Evolutionary conservation across 2,888 invertebrate species (phyloP).

Genomic region (Patella caerulea): DNA sequence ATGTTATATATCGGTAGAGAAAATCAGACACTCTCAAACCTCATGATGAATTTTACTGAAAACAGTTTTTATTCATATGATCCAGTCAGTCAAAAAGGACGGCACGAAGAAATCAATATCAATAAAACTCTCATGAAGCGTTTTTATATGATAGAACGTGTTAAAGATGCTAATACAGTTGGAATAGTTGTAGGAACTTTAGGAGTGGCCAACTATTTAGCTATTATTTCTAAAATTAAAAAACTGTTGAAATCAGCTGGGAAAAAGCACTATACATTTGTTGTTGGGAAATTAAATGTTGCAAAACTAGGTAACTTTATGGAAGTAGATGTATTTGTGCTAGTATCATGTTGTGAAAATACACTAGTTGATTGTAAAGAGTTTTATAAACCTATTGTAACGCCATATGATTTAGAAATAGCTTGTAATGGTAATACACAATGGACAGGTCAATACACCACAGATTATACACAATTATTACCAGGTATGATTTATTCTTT

Average conservation of each 20-base stretch:
- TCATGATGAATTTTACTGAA: slow-evolving; percentile 72
- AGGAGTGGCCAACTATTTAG: slow-evolving; percentile 81
- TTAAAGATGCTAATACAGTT: slow-evolving; percentile 88
- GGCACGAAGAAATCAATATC: slow-evolving; percentile 56
- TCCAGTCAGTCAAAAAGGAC: slow-evolving; percentile 51
- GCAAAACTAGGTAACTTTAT: slow-evolving; percentile 96
- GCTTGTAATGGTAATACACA: slow-evolving; percentile 75
- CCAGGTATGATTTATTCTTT: slow-evolving; percentile 72
- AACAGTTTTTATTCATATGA: slow-evolving; percentile 70
- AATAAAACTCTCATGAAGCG: slow-evolving; percentile 83
- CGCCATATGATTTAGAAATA: slow-evolving; percentile 91
- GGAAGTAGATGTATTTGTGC: slow-evolving; percentile 90
- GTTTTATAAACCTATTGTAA: slow-evolving; percentile 90
- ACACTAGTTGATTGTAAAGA: slow-evolving; percentile 85
- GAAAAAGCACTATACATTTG: slow-evolving; percentile 91
- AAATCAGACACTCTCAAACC: slow-evolving; percentile 79
- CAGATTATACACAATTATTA: slow-evolving; percentile 83
- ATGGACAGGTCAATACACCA: slow-evolving; percentile 76
- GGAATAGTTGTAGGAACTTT: slow-evolving; percentile 94
- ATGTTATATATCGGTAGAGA: slow-evolving; percentile 80
- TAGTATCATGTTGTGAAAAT: slow-evolving; percentile 93
- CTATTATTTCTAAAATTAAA: slow-evolving; percentile 83
- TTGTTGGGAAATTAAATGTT: slow-evolving; percentile 94
- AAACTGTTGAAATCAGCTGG: slow-evolving; percentile 81
- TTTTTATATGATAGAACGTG: slow-evolving; percentile 88